Evolutionary conservation across 1,140 invertebrate genomes (phyloP).

Genomic region (Cotesia typhae): DNA sequence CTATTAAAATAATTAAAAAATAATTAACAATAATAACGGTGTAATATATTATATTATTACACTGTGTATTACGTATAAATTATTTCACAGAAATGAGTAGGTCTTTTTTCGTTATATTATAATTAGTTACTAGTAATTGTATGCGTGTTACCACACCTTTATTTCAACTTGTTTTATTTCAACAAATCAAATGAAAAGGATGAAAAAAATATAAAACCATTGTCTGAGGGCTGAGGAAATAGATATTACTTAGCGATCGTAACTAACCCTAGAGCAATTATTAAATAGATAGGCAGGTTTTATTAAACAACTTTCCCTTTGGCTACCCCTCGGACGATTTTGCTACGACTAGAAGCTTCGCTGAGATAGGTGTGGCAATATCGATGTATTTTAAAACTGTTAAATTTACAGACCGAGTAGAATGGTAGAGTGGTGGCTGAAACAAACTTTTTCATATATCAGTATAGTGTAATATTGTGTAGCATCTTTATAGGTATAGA

Average conservation of each 20-base stretch:
- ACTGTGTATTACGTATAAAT: too few relatives aligned
- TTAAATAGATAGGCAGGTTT: slow-evolving; percentile 11
- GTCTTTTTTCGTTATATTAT: too few relatives aligned
- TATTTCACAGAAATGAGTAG: too few relatives aligned
- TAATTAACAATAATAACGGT: too few relatives aligned
- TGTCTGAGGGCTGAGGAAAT: slow-evolving; percentile 55
- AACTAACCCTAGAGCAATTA: slow-evolving; percentile 31
- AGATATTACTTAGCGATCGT: slow-evolving; percentile 58
- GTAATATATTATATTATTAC: too few relatives aligned
- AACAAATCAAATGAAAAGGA: slow-evolving; percentile 44
- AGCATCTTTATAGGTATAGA: too few relatives aligned
- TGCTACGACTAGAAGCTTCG: not conserved
- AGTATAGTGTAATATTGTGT: too few relatives aligned
- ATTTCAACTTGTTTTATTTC: slow-evolving; percentile 3
- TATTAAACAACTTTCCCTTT: not conserved
- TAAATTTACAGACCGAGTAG: slow-evolving; percentile 49
- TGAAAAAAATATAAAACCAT: slow-evolving; percentile 52
- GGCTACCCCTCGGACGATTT: not conserved
- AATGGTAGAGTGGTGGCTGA: slow-evolving; percentile 39
- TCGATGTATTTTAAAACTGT: slow-evolving; percentile 53
- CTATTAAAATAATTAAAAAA: too few relatives aligned
- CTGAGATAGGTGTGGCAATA: slow-evolving; percentile 47
- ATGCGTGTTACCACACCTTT: slow-evolving; percentile 47
- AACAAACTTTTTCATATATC: not conserved
- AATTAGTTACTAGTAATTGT: not conserved